Percentiles rank a stretch among this genome's conserved stretches.
These are phyloP conservation scores for Lepidochrysops patricia DNA, from an alignment of 2,888 invertebrate genomes.

Conservation along the genomic window DNA sequence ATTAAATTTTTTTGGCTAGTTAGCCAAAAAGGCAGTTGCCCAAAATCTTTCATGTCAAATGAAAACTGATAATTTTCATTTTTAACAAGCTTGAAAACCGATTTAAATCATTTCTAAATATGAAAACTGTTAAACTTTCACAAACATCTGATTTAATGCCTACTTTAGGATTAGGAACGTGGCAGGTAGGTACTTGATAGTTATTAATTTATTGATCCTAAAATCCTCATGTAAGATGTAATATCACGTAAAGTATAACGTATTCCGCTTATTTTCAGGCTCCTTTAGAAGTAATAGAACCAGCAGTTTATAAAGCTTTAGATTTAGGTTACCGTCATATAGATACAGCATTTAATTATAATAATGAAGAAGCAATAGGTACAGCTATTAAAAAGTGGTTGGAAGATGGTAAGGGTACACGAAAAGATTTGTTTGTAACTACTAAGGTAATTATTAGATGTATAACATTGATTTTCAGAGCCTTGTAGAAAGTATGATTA, in stretches of 20 bases:
- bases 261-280: constrained; percentile 53
- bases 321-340: constrained; percentile 83
- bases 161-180: constrained; percentile 81
- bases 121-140: constrained; percentile 51
- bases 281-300: constrained; percentile 77
- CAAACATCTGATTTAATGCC: constrained; percentile 77
- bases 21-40: no score
- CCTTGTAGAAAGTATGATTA: background rate
- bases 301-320: constrained; percentile 77
- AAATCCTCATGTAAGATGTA: no score
- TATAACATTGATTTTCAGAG: no score
- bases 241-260: background rate
- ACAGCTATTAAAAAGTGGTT: constrained; percentile 79
- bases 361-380: constrained; percentile 85
- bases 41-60: background rate
- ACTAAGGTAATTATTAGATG: constrained; percentile 78
- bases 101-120: no score
- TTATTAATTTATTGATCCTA: no score
- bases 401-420: constrained; percentile 73
- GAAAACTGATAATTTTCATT: background rate
- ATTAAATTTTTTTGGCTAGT: no score
- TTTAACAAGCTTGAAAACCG: no score
- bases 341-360: constrained; percentile 87
- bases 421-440: constrained; percentile 84
- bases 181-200: no score